Evolutionary conservation across 1,140 invertebrate genomes (phyloP), one percentile per base, ranked within the genome.

Genomic region (Listronotus bonariensis): DNA sequence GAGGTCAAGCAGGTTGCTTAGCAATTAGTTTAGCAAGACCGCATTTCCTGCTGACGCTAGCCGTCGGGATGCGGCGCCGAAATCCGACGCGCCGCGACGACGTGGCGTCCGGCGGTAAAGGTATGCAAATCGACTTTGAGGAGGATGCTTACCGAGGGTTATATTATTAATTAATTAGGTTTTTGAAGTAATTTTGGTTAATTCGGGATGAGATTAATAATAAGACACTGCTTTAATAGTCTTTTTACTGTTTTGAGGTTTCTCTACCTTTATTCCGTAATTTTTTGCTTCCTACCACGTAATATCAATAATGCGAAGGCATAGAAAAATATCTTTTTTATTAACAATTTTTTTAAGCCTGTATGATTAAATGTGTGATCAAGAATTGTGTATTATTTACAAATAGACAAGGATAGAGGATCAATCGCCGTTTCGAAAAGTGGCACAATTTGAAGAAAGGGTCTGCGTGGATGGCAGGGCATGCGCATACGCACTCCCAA

Each of bases 1-100:
- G 72, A 76, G 74, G 74, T 76, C 74, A 74, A 76, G 74, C 73
- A 76, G 74, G 72, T 76, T 71, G 69, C 68, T 41, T 68, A 72
- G 45, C 46, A 60, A 74, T 76, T 76, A 74, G 73, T 74, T 76
- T 76, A 74, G 55, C 55, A 57, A 73, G 68, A 76, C 74, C 74
- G 74, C 74, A 74, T 69, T 74, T 74, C 72, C 71, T 72, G 58
- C 41, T 52, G 55, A 73, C 72, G 67, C 66, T 48, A 63, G 68
- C 56, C 65, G 68, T 59, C 56, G 52, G 38, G 54, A 66, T 46
- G 49, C 48, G 51, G 34, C 56, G 64, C 48, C 34, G 52, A 31
- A 51, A 41, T 11, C 52, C 20, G 57, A 26, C 48, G 18, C 56
- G 26, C 4, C 43, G 14, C 12, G 34, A 57, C 45, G 14, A 10